Evolutionary conservation across 1,140 invertebrate species (phyloP).

Genomic region (Heliothis virescens): DNA sequence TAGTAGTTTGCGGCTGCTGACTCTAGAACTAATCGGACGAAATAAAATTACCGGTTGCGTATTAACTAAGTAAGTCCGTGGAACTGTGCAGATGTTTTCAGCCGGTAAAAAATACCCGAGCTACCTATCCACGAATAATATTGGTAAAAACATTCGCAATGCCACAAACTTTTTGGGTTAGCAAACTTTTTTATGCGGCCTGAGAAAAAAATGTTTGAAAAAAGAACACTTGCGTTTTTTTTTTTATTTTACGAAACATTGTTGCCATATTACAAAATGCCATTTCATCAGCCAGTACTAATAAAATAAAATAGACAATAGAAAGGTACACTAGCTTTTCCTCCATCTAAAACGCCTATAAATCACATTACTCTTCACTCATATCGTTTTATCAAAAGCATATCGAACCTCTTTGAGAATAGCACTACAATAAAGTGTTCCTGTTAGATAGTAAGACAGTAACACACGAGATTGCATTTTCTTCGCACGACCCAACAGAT

Average conservation of each 20-base stretch:
- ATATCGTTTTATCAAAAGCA: not conserved
- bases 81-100: conserved; percentile 39
- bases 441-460: conserved; percentile 31
- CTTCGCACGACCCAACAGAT: conserved; percentile 51
- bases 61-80: conserved; percentile 47
- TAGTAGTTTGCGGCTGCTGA: conserved; percentile 54
- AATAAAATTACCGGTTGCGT: conserved; percentile 56
- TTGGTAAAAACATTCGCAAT: conserved; percentile 15
- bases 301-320: no score
- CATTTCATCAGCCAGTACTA: not conserved
- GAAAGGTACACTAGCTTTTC: no score
- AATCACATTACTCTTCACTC: not conserved
- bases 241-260: no score
- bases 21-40: conserved; percentile 72
- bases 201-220: no score
- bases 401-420: conserved; percentile 18
- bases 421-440: conserved; percentile 11
- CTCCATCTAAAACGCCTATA: not conserved
- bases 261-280: no score
- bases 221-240: no score
- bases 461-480: conserved; percentile 18
- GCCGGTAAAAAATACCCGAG: not conserved
- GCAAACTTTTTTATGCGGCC: not conserved
- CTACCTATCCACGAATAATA: conserved; percentile 15
- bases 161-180: conserved; percentile 4